Percentiles rank a stretch among this genome's conserved stretches.
Evolutionary conservation across 53 echinoderm and acorn worm genomes (phyloP).

Genomic region (Actinopyga echinites): DNA sequence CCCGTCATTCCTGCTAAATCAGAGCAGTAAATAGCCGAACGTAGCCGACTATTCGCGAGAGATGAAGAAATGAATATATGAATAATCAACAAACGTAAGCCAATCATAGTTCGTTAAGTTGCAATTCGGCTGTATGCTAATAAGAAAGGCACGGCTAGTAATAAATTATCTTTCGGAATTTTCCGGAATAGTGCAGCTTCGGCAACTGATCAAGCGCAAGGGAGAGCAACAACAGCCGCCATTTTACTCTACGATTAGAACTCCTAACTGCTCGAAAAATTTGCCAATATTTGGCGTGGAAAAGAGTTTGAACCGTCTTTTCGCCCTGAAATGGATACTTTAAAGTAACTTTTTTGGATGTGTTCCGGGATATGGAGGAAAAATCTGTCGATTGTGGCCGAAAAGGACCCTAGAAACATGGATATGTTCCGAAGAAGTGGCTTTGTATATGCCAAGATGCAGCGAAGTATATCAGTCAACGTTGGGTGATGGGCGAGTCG

Average conservation of each 20-base stretch:
- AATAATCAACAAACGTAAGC: slow-evolving; percentile 75
- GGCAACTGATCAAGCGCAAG: slow-evolving; percentile 99
- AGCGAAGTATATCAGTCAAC: slow-evolving; percentile 44
- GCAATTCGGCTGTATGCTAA: slow-evolving; percentile 76
- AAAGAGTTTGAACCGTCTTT: slow-evolving; percentile 60
- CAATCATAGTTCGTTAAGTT: slow-evolving; percentile 26
- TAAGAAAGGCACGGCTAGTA: slow-evolving; percentile 81
- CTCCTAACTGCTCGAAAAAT: slow-evolving; percentile 84
- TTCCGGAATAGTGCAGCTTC: slow-evolving; percentile 96
- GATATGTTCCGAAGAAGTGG: slow-evolving; percentile 37
- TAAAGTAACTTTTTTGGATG: neutral
- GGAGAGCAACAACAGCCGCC: slow-evolving; percentile 99
- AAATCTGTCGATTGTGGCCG: slow-evolving; percentile 5
- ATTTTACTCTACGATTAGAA: slow-evolving; percentile 87
- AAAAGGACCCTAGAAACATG: slow-evolving; percentile 34
- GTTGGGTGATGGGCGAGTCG: slow-evolving; percentile 42
- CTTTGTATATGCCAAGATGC: slow-evolving; percentile 49
- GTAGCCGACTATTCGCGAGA: slow-evolving; percentile 69
- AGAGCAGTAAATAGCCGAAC: slow-evolving; percentile 26
- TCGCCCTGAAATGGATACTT: slow-evolving; percentile 49
- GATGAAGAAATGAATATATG: slow-evolving; percentile 53
- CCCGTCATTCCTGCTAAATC: slow-evolving; percentile 83
- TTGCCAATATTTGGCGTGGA: slow-evolving; percentile 70
- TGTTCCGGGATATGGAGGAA: slow-evolving; percentile 29
- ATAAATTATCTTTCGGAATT: slow-evolving; percentile 86